These are phyloP conservation scores for Equus quagga DNA, from an alignment of 2,113 vertebrate species.

Conservation along the genomic window DNA sequence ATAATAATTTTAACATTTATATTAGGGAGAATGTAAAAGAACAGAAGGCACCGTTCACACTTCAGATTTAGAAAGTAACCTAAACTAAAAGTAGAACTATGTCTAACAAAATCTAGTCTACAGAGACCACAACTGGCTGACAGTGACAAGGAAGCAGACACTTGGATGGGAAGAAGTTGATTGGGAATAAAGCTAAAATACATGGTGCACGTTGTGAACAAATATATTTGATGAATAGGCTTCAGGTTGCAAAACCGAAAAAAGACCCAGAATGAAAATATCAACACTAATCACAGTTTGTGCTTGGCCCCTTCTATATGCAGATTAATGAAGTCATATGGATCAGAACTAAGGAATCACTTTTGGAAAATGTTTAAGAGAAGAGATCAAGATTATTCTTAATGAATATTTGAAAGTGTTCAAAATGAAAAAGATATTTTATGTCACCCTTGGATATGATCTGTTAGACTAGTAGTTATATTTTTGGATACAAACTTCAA, in stretches of 20 bases:
- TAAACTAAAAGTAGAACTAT: slow-evolving; percentile 41
- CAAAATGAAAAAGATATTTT: background rate
- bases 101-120: background rate
- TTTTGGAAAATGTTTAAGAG: background rate
- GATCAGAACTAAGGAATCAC: background rate
- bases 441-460: background rate
- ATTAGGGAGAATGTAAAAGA: slow-evolving; percentile 35
- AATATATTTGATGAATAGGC: background rate
- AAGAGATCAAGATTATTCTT: slow-evolving; percentile 1
- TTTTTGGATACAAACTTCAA: background rate
- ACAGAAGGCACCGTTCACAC: slow-evolving; percentile 39
- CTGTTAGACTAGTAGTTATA: background rate
- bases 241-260: slow-evolving; percentile 30
- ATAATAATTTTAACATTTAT: slow-evolving; percentile 53
- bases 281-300: background rate
- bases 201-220: background rate
- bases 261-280: background rate
- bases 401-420: background rate
- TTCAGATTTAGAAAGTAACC: slow-evolving; percentile 50
- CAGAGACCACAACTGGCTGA: slow-evolving; percentile 41
- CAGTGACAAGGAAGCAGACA: slow-evolving; percentile 51
- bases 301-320: background rate
- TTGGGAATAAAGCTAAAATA: slow-evolving; percentile 43
- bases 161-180: background rate
- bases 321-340: background rate